phyloP scores from a whole-genome alignment of 92 coral and sea anemone species.

The Epizoanthus scotinus region DNA sequence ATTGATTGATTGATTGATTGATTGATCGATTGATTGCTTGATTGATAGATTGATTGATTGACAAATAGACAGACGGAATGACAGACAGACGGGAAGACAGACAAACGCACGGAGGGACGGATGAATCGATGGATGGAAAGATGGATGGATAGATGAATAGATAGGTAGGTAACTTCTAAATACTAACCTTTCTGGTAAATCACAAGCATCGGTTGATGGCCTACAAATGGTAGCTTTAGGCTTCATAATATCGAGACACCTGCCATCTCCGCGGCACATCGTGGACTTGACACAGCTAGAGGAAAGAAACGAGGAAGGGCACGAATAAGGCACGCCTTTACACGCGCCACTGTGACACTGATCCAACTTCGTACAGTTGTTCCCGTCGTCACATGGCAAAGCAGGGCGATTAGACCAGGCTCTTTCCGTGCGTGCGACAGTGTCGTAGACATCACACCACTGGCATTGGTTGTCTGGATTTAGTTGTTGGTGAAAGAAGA shows the following conservation, averaged over 20 bases:
- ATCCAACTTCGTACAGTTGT: conserved; percentile 77
- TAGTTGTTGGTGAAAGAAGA: conserved; percentile 52
- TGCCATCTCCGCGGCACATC: conserved; percentile 79
- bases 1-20: no score
- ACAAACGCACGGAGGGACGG: no score
- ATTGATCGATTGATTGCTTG: no score
- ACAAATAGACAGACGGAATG: no score
- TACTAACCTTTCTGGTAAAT: conserved; percentile 78
- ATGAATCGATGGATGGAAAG: no score
- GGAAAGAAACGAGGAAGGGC: conserved; percentile 65
- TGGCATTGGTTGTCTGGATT: conserved; percentile 84
- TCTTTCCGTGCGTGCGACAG: conserved; percentile 54
- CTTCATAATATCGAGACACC: conserved; percentile 62
- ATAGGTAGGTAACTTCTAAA: background rate
- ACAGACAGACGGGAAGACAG: no score
- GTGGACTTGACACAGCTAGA: conserved; percentile 79
- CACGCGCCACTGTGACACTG: conserved; percentile 67
- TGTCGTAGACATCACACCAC: conserved; percentile 87
- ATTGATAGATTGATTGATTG: no score
- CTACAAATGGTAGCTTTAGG: conserved; percentile 72
- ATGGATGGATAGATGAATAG: no score
- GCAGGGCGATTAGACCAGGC: conserved; percentile 83
- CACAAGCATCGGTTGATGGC: conserved; percentile 77
- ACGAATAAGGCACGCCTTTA: conserved; percentile 69
- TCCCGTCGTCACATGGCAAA: conserved; percentile 73